Evolutionary conservation across 2,797 vertebrate species (phyloP).

Genomic region (Poecile montanus): DNA sequence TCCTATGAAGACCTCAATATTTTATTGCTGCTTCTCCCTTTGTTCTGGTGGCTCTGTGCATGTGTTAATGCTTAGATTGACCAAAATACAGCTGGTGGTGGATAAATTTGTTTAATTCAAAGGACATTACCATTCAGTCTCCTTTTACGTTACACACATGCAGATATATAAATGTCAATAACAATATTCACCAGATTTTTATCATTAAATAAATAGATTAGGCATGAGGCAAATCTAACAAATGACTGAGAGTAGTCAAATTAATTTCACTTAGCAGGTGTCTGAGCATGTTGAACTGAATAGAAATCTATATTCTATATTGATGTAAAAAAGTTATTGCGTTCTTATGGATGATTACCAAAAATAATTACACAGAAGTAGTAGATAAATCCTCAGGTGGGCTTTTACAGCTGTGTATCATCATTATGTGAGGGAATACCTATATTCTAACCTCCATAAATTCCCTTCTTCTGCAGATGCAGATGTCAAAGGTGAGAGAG

Average conservation of each 20-base stretch:
- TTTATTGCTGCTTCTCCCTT: conserved; percentile 1
- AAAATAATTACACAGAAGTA: conserved; percentile 51
- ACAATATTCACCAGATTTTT: neutral
- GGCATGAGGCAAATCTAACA: neutral
- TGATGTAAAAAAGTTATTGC: conserved; percentile 25
- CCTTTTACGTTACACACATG: neutral
- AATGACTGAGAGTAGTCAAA: neutral
- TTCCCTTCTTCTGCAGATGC: neutral
- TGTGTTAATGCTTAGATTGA: neutral
- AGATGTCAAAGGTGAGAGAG: neutral
- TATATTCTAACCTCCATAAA: neutral
- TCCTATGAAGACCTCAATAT: neutral
- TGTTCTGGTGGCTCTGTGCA: neutral
- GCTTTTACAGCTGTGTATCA: neutral
- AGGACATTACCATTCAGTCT: neutral
- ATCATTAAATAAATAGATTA: neutral
- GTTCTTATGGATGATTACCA: conserved; percentile 33
- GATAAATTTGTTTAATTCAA: neutral
- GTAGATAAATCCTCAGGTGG: neutral
- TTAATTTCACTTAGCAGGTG: conserved; percentile 4
- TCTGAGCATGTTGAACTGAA: neutral
- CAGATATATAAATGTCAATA: neutral
- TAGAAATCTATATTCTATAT: conserved; percentile 8
- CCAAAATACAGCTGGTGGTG: neutral
- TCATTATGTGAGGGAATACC: neutral